Evolutionary conservation across 2,888 invertebrate genomes (phyloP).

Genomic region (Hirtodrosophila histrioides): DNA sequence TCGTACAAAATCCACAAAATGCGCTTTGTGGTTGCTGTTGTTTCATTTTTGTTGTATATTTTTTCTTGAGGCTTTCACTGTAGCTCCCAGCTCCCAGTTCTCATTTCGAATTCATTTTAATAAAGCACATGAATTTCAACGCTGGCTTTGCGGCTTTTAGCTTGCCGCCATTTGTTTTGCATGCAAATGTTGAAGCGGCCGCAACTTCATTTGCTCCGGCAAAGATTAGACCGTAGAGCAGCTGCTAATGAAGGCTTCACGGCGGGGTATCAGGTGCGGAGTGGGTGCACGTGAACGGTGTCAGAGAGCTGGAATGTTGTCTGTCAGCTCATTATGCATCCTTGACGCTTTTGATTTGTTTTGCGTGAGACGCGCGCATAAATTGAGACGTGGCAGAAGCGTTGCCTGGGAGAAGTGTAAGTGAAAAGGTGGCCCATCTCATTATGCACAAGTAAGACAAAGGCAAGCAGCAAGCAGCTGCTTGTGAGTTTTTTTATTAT

Average conservation of each 20-base stretch:
- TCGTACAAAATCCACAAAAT: slow-evolving; percentile 42
- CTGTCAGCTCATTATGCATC: slow-evolving; percentile 73
- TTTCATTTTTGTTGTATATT: slow-evolving; percentile 10
- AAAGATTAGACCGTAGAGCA: slow-evolving; percentile 22
- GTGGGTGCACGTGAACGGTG: not conserved
- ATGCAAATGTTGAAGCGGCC: slow-evolving; percentile 66
- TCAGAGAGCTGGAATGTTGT: slow-evolving; percentile 12
- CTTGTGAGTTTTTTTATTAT: slow-evolving; percentile 29
- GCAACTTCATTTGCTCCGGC: slow-evolving; percentile 69
- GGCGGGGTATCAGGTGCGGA: slow-evolving; percentile 4
- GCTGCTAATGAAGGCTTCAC: slow-evolving; percentile 66
- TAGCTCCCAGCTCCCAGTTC: slow-evolving; percentile 25
- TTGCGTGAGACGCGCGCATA: slow-evolving; percentile 67
- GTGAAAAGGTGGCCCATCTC: slow-evolving; percentile 40
- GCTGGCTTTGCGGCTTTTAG: slow-evolving; percentile 40
- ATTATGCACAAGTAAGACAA: slow-evolving; percentile 73
- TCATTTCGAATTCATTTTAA: slow-evolving; percentile 77
- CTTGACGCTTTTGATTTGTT: slow-evolving; percentile 70
- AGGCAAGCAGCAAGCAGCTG: slow-evolving; percentile 45
- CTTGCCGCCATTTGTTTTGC: slow-evolving; percentile 55
- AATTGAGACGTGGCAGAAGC: slow-evolving; percentile 50
- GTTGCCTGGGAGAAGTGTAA: slow-evolving; percentile 9
- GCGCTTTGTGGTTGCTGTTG: slow-evolving; percentile 59
- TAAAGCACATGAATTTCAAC: slow-evolving; percentile 73
- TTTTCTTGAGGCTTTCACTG: slow-evolving; percentile 28